A percentile compares a stretch with the other conserved stretches of the same genome.
These are phyloP conservation scores for Todiramphus saurophagus DNA, from an alignment of 2,113 vertebrate species.

Conservation along the genomic window DNA sequence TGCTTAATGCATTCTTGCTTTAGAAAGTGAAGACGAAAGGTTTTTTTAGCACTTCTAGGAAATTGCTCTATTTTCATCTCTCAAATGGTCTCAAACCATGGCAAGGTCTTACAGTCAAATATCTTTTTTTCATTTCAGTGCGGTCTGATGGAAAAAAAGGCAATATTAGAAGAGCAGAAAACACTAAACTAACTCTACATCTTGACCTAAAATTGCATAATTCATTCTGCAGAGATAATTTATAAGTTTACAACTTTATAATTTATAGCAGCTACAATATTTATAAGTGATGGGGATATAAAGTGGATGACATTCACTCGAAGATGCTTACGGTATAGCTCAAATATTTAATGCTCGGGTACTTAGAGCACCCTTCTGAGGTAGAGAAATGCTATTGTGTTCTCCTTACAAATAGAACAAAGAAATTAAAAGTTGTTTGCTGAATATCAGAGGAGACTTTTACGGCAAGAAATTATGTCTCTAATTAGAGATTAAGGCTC, in stretches of 20 bases:
- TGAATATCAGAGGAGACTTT: background rate
- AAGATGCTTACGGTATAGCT: background rate
- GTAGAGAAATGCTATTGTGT: background rate
- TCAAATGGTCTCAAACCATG: background rate
- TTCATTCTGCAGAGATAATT: background rate
- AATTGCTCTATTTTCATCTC: background rate
- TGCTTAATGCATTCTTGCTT: background rate
- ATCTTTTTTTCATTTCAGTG: background rate
- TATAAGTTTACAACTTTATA: background rate
- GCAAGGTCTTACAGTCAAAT: background rate
- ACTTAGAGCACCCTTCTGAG: background rate
- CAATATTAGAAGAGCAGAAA: background rate
- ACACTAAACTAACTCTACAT: background rate
- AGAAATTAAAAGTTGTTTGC: background rate
- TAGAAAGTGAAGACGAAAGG: background rate
- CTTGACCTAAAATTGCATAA: background rate
- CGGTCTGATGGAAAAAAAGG: background rate
- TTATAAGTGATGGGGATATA: slow-evolving; percentile 6
- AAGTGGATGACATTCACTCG: background rate
- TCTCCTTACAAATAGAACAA: background rate
- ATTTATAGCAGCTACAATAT: background rate
- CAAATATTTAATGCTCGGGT: slow-evolving; percentile 8
- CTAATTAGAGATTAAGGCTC: background rate
- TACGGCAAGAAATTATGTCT: background rate
- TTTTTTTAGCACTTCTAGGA: background rate